phyloP scores from a whole-genome alignment of 2,113 vertebrate species.

The Thymallus thymallus region DNA sequence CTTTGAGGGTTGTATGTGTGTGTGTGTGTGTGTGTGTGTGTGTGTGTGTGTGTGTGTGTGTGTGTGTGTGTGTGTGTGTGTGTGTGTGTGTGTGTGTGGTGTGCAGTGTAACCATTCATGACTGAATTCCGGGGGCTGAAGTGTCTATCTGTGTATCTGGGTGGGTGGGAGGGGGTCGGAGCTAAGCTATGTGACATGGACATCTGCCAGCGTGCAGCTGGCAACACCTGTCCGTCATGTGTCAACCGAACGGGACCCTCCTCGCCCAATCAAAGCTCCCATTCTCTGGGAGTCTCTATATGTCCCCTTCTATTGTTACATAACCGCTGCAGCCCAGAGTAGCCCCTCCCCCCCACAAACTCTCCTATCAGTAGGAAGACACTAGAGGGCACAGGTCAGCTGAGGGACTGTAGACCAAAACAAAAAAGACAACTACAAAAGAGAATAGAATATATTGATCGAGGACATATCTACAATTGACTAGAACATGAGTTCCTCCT shows the following conservation, averaged over 20 bases:
- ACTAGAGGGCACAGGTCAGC: not conserved
- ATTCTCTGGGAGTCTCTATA: not conserved
- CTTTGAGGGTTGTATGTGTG: not conserved
- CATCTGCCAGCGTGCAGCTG: constrained; percentile 15
- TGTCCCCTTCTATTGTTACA: not conserved
- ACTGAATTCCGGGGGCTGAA: not conserved
- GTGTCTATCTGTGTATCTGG: not conserved
- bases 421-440: not conserved
- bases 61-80: constrained; percentile 6
- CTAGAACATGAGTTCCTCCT: not conserved
- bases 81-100: not conserved
- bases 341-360: too few species aligned
- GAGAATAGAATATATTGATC: not conserved
- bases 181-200: not conserved
- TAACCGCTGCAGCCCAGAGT: not conserved
- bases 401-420: not conserved
- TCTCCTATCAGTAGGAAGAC: not conserved
- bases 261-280: constrained; percentile 6
- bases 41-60: constrained; percentile 14
- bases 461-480: not conserved
- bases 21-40: not conserved
- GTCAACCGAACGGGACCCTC: not conserved
- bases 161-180: not conserved
- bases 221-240: constrained; percentile 21
- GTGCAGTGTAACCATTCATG: not conserved